Evolutionary conservation across 2,888 invertebrate species (phyloP).

Genomic region (Buathra laborator): DNA sequence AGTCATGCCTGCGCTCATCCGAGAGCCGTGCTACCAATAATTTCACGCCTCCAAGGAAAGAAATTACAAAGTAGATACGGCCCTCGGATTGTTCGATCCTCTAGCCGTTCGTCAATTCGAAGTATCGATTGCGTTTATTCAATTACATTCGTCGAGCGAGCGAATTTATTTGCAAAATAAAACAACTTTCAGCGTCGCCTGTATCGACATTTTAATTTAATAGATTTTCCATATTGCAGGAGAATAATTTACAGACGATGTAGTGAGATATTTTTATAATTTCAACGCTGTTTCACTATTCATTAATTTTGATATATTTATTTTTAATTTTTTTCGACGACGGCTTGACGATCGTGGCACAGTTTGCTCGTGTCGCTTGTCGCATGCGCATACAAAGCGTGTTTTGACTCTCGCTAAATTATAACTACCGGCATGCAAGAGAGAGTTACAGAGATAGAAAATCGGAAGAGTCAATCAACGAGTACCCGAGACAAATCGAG

Average conservation of each 20-base stretch:
- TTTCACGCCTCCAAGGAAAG: slow-evolving; percentile 17
- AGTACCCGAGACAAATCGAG: slow-evolving; percentile 57
- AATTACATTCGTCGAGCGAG: background rate
- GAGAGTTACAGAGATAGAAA: slow-evolving; percentile 36
- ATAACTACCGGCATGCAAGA: slow-evolving; percentile 60
- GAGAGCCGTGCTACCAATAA: slow-evolving; percentile 54
- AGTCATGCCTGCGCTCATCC: slow-evolving; percentile 67
- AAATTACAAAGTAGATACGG: slow-evolving; percentile 52
- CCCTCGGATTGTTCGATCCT: slow-evolving; percentile 65
- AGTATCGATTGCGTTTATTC: background rate
- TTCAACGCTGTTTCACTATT: background rate
- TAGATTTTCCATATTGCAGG: background rate
- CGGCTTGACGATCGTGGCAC: slow-evolving; percentile 68
- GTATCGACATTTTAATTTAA: background rate
- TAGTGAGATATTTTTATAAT: background rate
- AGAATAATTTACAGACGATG: background rate
- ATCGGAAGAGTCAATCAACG: slow-evolving; percentile 54
- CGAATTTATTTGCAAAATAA: background rate
- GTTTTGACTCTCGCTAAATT: slow-evolving; percentile 67
- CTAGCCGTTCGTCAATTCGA: slow-evolving; percentile 52
- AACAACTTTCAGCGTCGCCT: background rate
- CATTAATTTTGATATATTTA: slow-evolving; percentile 2
- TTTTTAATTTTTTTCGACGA: slow-evolving; percentile 10
- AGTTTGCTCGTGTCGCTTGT: slow-evolving; percentile 67
- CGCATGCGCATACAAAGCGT: slow-evolving; percentile 70